A percentile compares a stretch with the other conserved stretches of the same genome.
Evolutionary conservation across 2,888 invertebrate genomes (phyloP).

Genomic region (Hofmannophila pseudospretella): DNA sequence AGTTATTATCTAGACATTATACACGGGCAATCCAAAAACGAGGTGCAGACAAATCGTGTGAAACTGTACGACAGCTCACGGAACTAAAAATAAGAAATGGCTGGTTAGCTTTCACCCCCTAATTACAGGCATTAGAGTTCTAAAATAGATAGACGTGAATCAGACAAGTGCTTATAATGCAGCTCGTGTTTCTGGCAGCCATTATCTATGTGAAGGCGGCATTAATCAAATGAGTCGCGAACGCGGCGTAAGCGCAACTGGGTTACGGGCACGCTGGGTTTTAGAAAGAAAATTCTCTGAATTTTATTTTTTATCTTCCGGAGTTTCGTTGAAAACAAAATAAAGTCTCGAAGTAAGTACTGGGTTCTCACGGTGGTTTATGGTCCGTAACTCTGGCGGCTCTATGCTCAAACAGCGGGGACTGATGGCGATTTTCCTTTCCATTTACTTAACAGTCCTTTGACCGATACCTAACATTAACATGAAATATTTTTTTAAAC

Average conservation of each 20-base stretch:
- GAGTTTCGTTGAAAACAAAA: no score
- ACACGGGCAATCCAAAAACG: slow-evolving; percentile 24
- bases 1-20: slow-evolving; percentile 22
- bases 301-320: no score
- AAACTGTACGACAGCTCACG: slow-evolving; percentile 38
- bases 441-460: no score
- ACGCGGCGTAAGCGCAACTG: slow-evolving; percentile 6
- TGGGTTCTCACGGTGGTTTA: no score
- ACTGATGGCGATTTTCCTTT: no score
- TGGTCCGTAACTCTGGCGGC: no score
- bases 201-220: slow-evolving; percentile 34
- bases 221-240: slow-evolving; percentile 33
- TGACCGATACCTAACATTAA: no score
- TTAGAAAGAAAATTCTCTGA: not conserved
- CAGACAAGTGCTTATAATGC: slow-evolving; percentile 36
- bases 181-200: slow-evolving; percentile 23
- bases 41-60: slow-evolving; percentile 36
- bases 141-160: slow-evolving; percentile 39
- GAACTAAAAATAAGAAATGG: slow-evolving; percentile 35
- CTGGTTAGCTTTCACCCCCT: slow-evolving; percentile 55
- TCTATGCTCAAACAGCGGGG: no score
- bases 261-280: slow-evolving; percentile 5
- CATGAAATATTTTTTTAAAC: no score
- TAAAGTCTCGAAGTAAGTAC: no score
- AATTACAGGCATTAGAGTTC: slow-evolving; percentile 49